A percentile compares a stretch with the other conserved stretches of the same genome.
phyloP scores from a whole-genome alignment of 2,888 invertebrate genomes.

The Parnassius orleans region DNA sequence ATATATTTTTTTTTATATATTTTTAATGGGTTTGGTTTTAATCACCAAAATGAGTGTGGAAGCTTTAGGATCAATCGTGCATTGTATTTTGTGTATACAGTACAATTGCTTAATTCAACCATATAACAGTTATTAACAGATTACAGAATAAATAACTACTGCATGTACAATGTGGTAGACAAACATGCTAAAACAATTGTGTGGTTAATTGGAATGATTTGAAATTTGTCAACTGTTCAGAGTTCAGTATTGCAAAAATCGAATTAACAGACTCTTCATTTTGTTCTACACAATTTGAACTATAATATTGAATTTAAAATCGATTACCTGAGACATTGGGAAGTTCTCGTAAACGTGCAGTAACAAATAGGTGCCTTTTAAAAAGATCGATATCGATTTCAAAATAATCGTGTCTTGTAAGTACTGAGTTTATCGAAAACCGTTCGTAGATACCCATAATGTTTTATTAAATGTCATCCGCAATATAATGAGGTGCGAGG shows the following conservation, averaged over 20 bases:
- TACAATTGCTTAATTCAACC: background rate
- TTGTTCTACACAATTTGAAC: slow-evolving; percentile 24
- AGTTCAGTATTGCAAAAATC: slow-evolving; percentile 20
- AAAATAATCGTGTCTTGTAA: slow-evolving; percentile 17
- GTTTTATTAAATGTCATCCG: slow-evolving; percentile 80
- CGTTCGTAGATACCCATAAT: slow-evolving; percentile 68
- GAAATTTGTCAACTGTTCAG: slow-evolving; percentile 52
- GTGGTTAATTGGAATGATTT: slow-evolving; percentile 56
- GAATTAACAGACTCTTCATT: slow-evolving; percentile 17
- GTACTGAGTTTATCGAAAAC: slow-evolving; percentile 64
- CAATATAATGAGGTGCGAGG: slow-evolving; percentile 79
- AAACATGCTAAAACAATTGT: slow-evolving; percentile 60
- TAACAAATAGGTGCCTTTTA: background rate
- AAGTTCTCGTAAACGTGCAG: slow-evolving; percentile 10
- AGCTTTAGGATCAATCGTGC: too few relatives aligned
- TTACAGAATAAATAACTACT: slow-evolving; percentile 43
- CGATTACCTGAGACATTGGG: slow-evolving; percentile 4
- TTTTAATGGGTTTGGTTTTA: too few relatives aligned
- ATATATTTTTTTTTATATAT: too few relatives aligned
- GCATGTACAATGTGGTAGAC: slow-evolving; percentile 45
- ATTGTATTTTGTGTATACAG: too few relatives aligned
- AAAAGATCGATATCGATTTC: slow-evolving; percentile 13
- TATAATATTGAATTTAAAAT: slow-evolving; percentile 9
- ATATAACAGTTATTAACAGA: slow-evolving; percentile 20
- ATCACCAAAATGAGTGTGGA: too few relatives aligned